Conservation (phyloP, 2,113 vertebrate species). For the Mionectes macconnelli region DNA sequence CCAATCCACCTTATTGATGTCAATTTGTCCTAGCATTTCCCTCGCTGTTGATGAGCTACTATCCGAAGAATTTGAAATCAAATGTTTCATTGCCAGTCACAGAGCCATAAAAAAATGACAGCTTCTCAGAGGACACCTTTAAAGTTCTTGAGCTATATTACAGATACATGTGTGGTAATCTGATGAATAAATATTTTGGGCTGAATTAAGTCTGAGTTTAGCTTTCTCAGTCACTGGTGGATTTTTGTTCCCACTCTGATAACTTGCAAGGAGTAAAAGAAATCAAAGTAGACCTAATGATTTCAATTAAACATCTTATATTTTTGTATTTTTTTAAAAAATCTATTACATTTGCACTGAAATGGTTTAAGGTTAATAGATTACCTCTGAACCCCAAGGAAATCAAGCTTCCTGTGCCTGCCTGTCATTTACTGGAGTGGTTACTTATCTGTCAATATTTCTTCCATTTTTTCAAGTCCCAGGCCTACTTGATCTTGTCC, state of each 20-base stretch:
- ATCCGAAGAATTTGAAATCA: not conserved
- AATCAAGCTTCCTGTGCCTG: conserved; percentile 60
- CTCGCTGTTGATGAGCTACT: not conserved
- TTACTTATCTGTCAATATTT: conserved; percentile 83
- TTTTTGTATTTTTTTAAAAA: not conserved
- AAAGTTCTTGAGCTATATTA: conserved; percentile 7
- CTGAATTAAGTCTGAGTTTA: not conserved
- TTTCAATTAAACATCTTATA: conserved; percentile 64
- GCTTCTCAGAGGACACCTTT: conserved; percentile 25
- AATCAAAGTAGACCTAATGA: conserved; percentile 44
- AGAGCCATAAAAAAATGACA: conserved; percentile 1
- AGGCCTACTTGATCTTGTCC: conserved; percentile 82
- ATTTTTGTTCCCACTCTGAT: not conserved
- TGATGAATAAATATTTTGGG: not conserved
- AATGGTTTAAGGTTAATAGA: conserved; percentile 72
- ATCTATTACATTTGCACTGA: conserved; percentile 56
- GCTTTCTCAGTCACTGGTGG: not conserved
- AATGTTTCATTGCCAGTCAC: not conserved
- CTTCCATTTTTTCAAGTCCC: conserved; percentile 76
- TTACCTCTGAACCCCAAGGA: conserved; percentile 73
- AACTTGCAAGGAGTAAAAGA: conserved; percentile 5
- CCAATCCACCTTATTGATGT: not conserved
- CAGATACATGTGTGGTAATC: not conserved
- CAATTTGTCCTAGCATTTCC: not conserved
- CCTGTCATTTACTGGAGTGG: conserved; percentile 76